Percentiles rank a stretch among this genome's conserved stretches.
phyloP scores from a whole-genome alignment of 2,888 invertebrate species.

The Polymixis flavicincta region DNA sequence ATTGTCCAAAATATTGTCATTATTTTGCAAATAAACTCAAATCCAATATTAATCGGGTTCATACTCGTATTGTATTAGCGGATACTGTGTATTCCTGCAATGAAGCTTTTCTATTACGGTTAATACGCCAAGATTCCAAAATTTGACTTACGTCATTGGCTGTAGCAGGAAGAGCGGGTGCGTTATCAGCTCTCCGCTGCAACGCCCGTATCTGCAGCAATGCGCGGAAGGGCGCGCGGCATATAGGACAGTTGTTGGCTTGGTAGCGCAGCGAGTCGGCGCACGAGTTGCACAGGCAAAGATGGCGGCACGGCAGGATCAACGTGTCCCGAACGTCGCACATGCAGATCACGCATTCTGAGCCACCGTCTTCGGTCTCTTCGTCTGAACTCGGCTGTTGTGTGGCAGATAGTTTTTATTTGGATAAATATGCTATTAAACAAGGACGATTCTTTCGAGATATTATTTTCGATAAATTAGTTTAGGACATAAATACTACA shows the following conservation, averaged over 20 bases:
- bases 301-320: constrained; percentile 99
- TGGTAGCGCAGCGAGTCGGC: constrained; percentile 99
- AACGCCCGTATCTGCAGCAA: constrained; percentile 98
- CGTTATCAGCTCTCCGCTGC: constrained; percentile 90
- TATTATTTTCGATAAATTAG: neutral
- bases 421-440: neutral
- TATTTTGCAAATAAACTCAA: neutral
- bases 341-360: constrained; percentile 99
- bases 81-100: neutral
- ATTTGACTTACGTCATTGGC: constrained; percentile 90
- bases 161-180: constrained; percentile 71
- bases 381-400: constrained; percentile 92
- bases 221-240: constrained; percentile 99
- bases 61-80: neutral
- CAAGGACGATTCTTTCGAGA: neutral
- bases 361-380: constrained; percentile 97
- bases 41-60: neutral
- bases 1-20: neutral
- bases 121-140: neutral
- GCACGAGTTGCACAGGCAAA: constrained; percentile 99
- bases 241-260: constrained; percentile 99
- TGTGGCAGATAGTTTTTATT: neutral
- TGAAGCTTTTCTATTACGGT: neutral
- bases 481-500: neutral
- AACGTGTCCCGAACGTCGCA: constrained; percentile 99